These are phyloP conservation scores for Ferdinandea cuprea DNA, from an alignment of 2,888 invertebrate species.

Conservation along the genomic window DNA sequence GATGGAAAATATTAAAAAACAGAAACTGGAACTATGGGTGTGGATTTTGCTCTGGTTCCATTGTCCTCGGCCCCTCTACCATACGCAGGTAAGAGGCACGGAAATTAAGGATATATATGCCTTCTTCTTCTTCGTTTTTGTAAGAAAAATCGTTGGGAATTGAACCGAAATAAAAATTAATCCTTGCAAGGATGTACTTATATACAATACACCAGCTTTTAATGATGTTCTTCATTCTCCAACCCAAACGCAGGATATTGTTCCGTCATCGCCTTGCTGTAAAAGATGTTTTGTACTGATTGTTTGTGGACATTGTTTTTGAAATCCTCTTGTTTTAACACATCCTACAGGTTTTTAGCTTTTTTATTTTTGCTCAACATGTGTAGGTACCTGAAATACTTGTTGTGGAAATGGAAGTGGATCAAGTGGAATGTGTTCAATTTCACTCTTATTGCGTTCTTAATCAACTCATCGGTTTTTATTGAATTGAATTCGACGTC, in stretches of 20 bases:
- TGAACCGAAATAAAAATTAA: constrained; percentile 57
- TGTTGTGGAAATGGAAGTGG: constrained; percentile 15
- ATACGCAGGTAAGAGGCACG: neutral
- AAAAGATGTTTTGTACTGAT: constrained; percentile 51
- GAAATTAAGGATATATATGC: neutral
- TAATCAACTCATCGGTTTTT: constrained; percentile 57
- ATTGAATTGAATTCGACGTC: constrained; percentile 49
- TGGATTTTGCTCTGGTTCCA: constrained; percentile 51
- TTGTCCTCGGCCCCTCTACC: constrained; percentile 34
- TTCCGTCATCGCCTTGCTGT: constrained; percentile 44
- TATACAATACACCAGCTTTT: constrained; percentile 30
- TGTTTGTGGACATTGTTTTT: constrained; percentile 13
- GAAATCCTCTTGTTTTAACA: neutral
- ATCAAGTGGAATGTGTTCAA: constrained; percentile 65
- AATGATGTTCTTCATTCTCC: constrained; percentile 31
- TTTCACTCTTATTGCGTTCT: constrained; percentile 56
- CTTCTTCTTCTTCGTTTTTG: too few species aligned
- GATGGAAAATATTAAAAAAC: constrained; percentile 31
- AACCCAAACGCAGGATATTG: neutral
- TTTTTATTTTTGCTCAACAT: neutral
- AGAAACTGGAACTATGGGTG: constrained; percentile 16
- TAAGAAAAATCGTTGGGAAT: constrained; percentile 15
- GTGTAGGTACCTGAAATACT: neutral
- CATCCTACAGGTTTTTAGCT: neutral
- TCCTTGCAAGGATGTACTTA: constrained; percentile 39